Conservation (phyloP, 2,797 vertebrate species). For the Prionace glauca region DNA sequence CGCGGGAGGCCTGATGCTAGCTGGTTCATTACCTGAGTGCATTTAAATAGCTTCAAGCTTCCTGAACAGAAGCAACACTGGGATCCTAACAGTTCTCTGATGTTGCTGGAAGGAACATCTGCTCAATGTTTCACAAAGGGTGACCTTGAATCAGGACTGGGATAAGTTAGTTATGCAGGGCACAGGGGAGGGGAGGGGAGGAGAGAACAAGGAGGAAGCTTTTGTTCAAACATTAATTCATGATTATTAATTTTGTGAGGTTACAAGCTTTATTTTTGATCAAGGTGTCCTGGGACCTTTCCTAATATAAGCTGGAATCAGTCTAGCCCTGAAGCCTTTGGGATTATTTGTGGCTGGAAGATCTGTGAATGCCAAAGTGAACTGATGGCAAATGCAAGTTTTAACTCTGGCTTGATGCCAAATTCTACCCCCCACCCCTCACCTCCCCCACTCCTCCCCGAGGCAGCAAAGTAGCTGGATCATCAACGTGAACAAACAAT, state of each 20-base stretch:
- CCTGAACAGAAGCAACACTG: neutral
- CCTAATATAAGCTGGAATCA: neutral
- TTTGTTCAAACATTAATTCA: neutral
- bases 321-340: neutral
- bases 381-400: neutral
- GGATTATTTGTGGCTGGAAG: neutral
- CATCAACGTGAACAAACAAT: neutral
- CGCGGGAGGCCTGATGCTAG: too few species aligned
- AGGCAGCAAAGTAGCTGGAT: neutral
- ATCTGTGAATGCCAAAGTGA: neutral
- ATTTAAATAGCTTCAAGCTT: neutral
- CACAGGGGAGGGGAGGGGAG: neutral
- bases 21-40: neutral
- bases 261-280: neutral
- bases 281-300: neutral
- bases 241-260: neutral
- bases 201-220: neutral
- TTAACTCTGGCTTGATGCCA: neutral
- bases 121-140: neutral
- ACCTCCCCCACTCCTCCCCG: neutral
- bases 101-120: neutral
- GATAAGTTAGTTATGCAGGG: neutral
- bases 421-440: neutral
- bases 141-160: neutral
- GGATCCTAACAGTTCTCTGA: neutral